Conservation (phyloP, 2,888 invertebrate genomes). For the Tineola bisselliella region DNA sequence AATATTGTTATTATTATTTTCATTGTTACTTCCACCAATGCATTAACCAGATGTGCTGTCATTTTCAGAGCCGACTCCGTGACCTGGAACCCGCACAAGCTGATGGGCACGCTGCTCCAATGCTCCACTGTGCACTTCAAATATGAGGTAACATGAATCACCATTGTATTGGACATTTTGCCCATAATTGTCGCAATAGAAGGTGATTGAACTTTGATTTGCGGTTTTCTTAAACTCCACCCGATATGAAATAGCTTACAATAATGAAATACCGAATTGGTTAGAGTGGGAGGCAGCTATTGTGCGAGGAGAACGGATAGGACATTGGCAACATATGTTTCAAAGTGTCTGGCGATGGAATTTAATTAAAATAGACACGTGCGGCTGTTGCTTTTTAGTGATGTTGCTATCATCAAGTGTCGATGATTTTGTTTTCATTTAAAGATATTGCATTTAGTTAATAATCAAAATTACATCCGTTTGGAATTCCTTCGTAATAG, state of each 20-base stretch:
- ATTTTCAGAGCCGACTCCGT: slow-evolving; percentile 88
- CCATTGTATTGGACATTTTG: too few species aligned
- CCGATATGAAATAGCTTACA: neutral
- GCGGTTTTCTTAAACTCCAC: neutral
- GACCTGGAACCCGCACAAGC: slow-evolving; percentile 99
- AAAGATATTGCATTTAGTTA: too few species aligned
- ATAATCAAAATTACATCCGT: too few species aligned
- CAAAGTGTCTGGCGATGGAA: slow-evolving; percentile 57
- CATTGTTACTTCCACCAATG: too few species aligned
- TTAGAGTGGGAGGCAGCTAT: neutral
- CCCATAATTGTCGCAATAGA: too few species aligned
- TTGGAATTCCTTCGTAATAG: too few species aligned
- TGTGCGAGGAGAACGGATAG: slow-evolving; percentile 15
- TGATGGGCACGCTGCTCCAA: slow-evolving; percentile 96
- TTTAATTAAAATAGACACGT: slow-evolving; percentile 67
- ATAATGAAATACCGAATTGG: neutral
- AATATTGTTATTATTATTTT: too few species aligned
- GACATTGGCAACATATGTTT: slow-evolving; percentile 61
- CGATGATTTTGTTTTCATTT: too few species aligned
- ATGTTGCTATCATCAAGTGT: neutral
- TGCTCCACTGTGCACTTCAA: slow-evolving; percentile 98
- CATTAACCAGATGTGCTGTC: too few species aligned
- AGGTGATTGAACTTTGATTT: neutral
- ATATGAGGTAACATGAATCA: slow-evolving; percentile 92
- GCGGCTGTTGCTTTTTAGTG: neutral